Base-by-base conservation (phyloP, 2,797 vertebrate genomes). In the Anniella stebbinsi region DNA sequence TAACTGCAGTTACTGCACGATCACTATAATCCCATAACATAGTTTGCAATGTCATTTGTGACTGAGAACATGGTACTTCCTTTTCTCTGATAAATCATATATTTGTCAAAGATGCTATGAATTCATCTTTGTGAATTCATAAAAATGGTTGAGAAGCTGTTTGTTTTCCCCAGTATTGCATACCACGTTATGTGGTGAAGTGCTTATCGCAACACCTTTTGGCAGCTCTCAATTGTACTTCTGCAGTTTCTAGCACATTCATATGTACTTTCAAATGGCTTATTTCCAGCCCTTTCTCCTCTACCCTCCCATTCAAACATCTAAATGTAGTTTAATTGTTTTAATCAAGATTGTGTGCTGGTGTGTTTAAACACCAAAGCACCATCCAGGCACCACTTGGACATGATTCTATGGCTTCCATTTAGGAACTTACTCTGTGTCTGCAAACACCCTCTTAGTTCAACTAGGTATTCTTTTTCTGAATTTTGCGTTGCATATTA, bases 51-150 rank as follows among this genome's bases (percentile, higher is more conserved):
- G n/a, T n/a, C n/a, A n/a, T n/a, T n/a, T n/a, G n/a, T 18, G 36
- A 54, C 77, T 87, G 33, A 48, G 6, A 69, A 13, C 38, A 51
- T 67, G 21, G 67, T 51, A 66, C 48, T 12, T 66, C 18, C 4
- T 70, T 28, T 70, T 21, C n/a, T 18, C 10, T 33, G 25, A 57
- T 78, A 15, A 80, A 54, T 80, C 76, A 80, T 41, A 69, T 38
- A 69, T 10, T 69, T 80, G 82, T 69, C 28, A 80, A 80, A 51
- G 33, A 80, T 41, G 48, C 25, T 57, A 57, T 11, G 51, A 41
- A 36, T 45, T 87, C 21, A 87, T 80, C n/a, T 78, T 51, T 87
- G 57, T 69, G 48, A 80, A 38, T 70, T 80, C 51, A 38, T 73
- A 36, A 36, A 69, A 38, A 85, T 36, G 1, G 63, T 15, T 67